Evolutionary conservation across 1,140 invertebrate genomes (phyloP).

Genomic region (Trachelipus rathkii): DNA sequence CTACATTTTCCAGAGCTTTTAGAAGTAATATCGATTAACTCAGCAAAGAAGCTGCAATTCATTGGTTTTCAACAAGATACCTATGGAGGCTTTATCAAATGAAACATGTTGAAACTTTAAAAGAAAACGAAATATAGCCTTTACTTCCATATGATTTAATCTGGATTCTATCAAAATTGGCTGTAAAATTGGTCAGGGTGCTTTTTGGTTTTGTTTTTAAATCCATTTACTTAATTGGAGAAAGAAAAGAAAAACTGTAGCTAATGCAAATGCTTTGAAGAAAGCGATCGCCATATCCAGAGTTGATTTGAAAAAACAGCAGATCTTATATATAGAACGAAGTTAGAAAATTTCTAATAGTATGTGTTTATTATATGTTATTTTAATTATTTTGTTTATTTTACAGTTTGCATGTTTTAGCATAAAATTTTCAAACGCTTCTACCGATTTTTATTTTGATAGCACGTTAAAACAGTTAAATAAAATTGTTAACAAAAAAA

Average conservation of each 20-base stretch:
- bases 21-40: too few relatives aligned
- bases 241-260: constrained; percentile 54
- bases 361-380: constrained; percentile 26
- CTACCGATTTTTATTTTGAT: too few relatives aligned
- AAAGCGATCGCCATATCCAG: constrained; percentile 43
- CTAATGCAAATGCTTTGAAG: constrained; percentile 60
- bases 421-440: too few relatives aligned
- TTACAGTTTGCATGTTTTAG: too few relatives aligned
- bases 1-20: too few relatives aligned
- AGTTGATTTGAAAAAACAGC: constrained; percentile 50
- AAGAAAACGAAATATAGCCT: background rate
- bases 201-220: constrained; percentile 67
- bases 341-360: constrained; percentile 54
- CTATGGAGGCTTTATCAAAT: too few relatives aligned
- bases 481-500: too few relatives aligned
- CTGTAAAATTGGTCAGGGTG: constrained; percentile 60
- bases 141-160: background rate
- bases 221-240: constrained; percentile 51
- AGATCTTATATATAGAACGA: constrained; percentile 65
- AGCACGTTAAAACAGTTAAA: too few relatives aligned
- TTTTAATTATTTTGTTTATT: too few relatives aligned
- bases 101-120: too few relatives aligned
- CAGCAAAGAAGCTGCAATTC: too few relatives aligned
- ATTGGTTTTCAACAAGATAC: too few relatives aligned
- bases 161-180: constrained; percentile 46